Percentiles rank a stretch among this genome's conserved stretches.
These are phyloP conservation scores for Tetheella fluctuosa DNA, from an alignment of 2,888 invertebrate species.

Conservation along the genomic window DNA sequence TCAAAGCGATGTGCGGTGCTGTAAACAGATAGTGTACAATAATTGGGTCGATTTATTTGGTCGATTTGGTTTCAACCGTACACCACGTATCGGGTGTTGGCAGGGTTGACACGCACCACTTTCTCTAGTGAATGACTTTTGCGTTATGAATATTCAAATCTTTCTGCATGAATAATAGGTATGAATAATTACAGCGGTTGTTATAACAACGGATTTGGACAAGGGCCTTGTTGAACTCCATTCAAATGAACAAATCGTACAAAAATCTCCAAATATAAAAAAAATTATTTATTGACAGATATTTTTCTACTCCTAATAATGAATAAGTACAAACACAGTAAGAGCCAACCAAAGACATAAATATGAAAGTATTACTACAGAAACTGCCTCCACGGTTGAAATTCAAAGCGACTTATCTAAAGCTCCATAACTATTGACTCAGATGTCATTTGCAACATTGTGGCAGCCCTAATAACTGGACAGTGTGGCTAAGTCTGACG, in stretches of 20 bases:
- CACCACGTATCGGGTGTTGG: slow-evolving; percentile 10
- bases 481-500: background rate
- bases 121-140: background rate
- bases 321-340: background rate
- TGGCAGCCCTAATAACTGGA: slow-evolving; percentile 9
- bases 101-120: slow-evolving; percentile 16
- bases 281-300: background rate
- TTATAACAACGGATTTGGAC: background rate
- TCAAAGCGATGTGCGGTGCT: background rate
- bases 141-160: background rate
- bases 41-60: slow-evolving; percentile 22
- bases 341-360: background rate
- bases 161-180: background rate
- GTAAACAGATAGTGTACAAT: slow-evolving; percentile 12
- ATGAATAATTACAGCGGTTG: background rate
- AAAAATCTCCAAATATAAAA: background rate
- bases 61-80: slow-evolving; percentile 22
- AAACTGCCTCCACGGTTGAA: background rate
- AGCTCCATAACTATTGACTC: slow-evolving; percentile 3
- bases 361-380: background rate
- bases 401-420: background rate
- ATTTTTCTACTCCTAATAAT: background rate
- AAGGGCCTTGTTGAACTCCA: background rate
- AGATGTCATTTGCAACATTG: slow-evolving; percentile 3
- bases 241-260: background rate